Evolutionary conservation across 2,797 vertebrate species (phyloP), one percentile per base, ranked within the genome.

Genomic region (Alauda arvensis): DNA sequence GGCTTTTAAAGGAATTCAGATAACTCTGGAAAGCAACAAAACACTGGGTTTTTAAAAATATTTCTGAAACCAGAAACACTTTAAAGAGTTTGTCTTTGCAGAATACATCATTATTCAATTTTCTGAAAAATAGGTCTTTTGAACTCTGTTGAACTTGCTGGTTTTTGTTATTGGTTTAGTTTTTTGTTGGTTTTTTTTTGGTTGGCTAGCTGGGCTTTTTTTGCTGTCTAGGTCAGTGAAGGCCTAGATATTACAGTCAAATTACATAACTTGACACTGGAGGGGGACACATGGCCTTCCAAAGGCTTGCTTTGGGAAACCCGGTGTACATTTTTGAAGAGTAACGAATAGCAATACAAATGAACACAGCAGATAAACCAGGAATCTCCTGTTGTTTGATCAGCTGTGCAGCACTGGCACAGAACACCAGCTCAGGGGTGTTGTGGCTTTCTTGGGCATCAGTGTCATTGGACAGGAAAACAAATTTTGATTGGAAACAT

Each of bases 1-100:
- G 61, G 80, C 71, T 90, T 93, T 90, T 91, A 77, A 87, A 91
- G 71, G 87, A 91, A 90, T 93, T 90, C 49, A 39, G 83, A 82
- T 91, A 89, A 83, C 63, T 92, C 80, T 92, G 87, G 87, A 93
- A 94, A 95, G 85, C 85, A 91, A 70, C 21, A 78, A 71, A 83
- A 72, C 60, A 24, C 29, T 69, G 62, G 28, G 12, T 14, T 90
- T 87, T 87, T 15, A 0, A 6, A 91, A 93, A 76, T 81, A 65
- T 83, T 93, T 94, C 77, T 92, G 75, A 85, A 93, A 83, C 77
- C 82, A 92, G 77, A 83, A 89, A 55, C 37, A 33, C 15, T 92
- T 89, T 76, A 63, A 77, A 63, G 23, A 14, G 46, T 65, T 91
- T 87, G 74, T 77, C 57, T 88, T 67, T 89, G 77, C 46, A 91